Conservation (phyloP, 1,140 invertebrate genomes). For the Nasonia giraulti region DNA sequence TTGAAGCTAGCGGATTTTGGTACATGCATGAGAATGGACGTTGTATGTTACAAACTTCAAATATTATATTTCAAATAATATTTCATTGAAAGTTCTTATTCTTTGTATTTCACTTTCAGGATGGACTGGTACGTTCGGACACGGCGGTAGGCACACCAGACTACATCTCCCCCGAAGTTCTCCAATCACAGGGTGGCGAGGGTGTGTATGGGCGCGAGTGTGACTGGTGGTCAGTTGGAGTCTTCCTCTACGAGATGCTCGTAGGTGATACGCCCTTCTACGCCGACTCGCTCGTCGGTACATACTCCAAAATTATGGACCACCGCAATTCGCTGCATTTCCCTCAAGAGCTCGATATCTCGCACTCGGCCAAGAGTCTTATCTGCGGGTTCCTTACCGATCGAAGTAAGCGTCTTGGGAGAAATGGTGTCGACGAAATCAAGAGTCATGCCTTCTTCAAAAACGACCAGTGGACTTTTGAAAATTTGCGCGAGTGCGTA, state of each 20-base stretch:
- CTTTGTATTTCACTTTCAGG: constrained; percentile 71
- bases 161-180: constrained; percentile 99
- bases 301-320: constrained; percentile 99
- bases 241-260: constrained; percentile 99
- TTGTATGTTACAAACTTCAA: constrained; percentile 72
- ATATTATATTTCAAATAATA: constrained; percentile 9
- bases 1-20: constrained; percentile 99
- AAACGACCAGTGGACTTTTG: constrained; percentile 98
- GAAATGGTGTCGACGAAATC: constrained; percentile 96
- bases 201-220: constrained; percentile 96
- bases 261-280: constrained; percentile 99
- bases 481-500: constrained; percentile 93
- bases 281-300: constrained; percentile 97
- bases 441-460: constrained; percentile 96
- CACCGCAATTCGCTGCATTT: constrained; percentile 96
- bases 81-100: constrained; percentile 18
- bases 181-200: constrained; percentile 97
- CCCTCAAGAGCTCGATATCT: constrained; percentile 95
- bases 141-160: constrained; percentile 99
- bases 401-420: constrained; percentile 90
- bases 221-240: constrained; percentile 99
- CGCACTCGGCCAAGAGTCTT: constrained; percentile 91
- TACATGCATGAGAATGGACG: constrained; percentile 98
- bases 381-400: constrained; percentile 97
- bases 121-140: constrained; percentile 95